These are phyloP conservation scores for Amblyopsis hoosieri DNA, from an alignment of 2,797 vertebrate genomes.

Conservation along the genomic window DNA sequence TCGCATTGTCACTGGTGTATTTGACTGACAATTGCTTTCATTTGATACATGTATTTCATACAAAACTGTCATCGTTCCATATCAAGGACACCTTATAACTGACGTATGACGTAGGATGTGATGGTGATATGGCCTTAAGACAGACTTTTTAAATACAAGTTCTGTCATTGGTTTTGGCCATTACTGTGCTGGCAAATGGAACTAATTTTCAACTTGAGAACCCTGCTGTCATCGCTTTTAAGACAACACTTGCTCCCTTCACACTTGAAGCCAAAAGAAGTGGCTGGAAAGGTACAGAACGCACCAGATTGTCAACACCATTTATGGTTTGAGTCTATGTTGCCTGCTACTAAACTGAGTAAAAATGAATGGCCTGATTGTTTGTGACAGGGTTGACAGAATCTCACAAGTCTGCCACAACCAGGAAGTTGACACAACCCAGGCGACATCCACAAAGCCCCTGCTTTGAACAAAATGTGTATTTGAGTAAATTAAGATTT, in stretches of 20 bases:
- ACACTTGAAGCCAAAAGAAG: slow-evolving; percentile 25
- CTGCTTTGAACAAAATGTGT: slow-evolving; percentile 48
- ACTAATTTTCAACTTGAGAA: slow-evolving; percentile 18
- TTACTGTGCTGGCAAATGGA: slow-evolving; percentile 2
- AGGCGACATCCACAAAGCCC: slow-evolving; percentile 34
- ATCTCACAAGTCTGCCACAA: slow-evolving; percentile 30
- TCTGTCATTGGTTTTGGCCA: slow-evolving; percentile 14
- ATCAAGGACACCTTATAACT: slow-evolving; percentile 29
- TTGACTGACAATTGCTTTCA: slow-evolving; percentile 26
- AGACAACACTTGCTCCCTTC: slow-evolving; percentile 36
- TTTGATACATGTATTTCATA: slow-evolving; percentile 42
- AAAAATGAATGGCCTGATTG: slow-evolving; percentile 14
- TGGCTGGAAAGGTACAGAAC: slow-evolving; percentile 27
- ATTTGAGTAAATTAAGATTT: slow-evolving; percentile 83
- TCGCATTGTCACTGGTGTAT: slow-evolving; percentile 18
- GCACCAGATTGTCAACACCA: slow-evolving; percentile 6
- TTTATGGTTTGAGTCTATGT: slow-evolving; percentile 16
- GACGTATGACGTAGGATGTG: slow-evolving; percentile 18
- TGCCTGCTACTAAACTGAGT: slow-evolving; percentile 12
- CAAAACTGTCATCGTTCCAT: slow-evolving; percentile 22
- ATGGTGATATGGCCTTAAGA: slow-evolving; percentile 14
- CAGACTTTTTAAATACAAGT: slow-evolving; percentile 16
- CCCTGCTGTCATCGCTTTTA: slow-evolving; percentile 35
- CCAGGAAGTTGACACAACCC: slow-evolving; percentile 19
- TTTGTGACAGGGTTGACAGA: slow-evolving; percentile 47